Percentiles rank a stretch among this genome's conserved stretches.
These are phyloP conservation scores for Sebastolobus altivelis DNA, from an alignment of 2,797 vertebrate species.

Conservation along the genomic window DNA sequence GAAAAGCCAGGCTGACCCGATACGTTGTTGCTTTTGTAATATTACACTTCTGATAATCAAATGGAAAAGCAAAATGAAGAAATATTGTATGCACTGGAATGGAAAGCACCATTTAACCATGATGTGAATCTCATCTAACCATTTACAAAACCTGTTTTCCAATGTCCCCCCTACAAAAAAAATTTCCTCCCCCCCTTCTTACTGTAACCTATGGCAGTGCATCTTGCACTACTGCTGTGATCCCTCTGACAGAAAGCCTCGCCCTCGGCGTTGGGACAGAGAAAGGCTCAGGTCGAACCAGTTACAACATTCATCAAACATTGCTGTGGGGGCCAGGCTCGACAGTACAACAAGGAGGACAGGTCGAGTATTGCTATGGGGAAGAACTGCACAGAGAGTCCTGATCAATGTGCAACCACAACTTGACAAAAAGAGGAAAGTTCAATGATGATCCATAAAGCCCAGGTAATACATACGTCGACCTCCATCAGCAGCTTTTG, in stretches of 20 bases:
- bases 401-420: slow-evolving; percentile 57
- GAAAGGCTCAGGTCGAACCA: slow-evolving; percentile 45
- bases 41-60: slow-evolving; percentile 53
- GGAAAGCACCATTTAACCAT: slow-evolving; percentile 78
- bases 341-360: slow-evolving; percentile 42
- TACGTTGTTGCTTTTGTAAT: slow-evolving; percentile 38
- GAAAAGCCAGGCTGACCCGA: slow-evolving; percentile 53
- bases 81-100: slow-evolving; percentile 72
- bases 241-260: slow-evolving; percentile 29
- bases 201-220: slow-evolving; percentile 65
- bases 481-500: slow-evolving; percentile 69
- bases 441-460: slow-evolving; percentile 40
- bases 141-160: slow-evolving; percentile 55
- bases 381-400: slow-evolving; percentile 54
- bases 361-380: slow-evolving; percentile 72
- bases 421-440: slow-evolving; percentile 39
- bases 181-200: background rate
- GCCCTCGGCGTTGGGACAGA: slow-evolving; percentile 18
- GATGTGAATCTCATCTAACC: slow-evolving; percentile 54
- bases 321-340: slow-evolving; percentile 39
- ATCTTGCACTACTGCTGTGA: slow-evolving; percentile 50
- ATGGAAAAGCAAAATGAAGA: slow-evolving; percentile 60
- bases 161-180: slow-evolving; percentile 42
- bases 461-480: slow-evolving; percentile 40
- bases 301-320: slow-evolving; percentile 70